Base-by-base conservation (phyloP, 2,888 invertebrate genomes). In the Mechanitis mazaeus region DNA sequence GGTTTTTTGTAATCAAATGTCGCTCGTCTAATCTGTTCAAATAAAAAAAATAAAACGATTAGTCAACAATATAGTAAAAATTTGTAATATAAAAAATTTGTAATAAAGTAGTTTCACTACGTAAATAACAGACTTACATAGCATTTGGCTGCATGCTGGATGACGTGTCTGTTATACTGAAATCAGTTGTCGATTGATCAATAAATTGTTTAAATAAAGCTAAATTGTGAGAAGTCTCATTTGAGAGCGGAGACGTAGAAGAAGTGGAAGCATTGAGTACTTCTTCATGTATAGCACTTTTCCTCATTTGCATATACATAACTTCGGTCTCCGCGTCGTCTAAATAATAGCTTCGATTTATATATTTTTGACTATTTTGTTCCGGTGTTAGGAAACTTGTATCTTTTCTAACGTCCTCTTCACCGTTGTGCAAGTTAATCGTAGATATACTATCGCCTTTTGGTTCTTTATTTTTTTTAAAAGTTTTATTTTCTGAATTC, bases 311-410 rank as follows among this genome's bases (percentile, higher is more conserved):
- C 58, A 79, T 69, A 58, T 77, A 78, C 79, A 80, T 81, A 64
- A 86, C 76, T 72, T 85, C 84, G 0, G 87, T 83, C 56, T 79
- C 81, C 2, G 84, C 72, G 11, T 87, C 81, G 59, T 87, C 86
- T 65, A 86, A 74, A 65, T 81, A 84, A 64, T 79, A 84, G 69
- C 78, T 84, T 56, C 76, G 76, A 60, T 83, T 78, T n/a, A 76
- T 72, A 56, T 76, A 82, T 64, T 84, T 83, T 61, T 75, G 74
- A 54, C 47, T 71, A 59, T 77, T 72, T 54, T 63, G 73, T 0
- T 75, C 74, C 5, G 72, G 69, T 9, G 71, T 65, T 45, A 68
- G 59, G 6, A 64, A 56, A 2, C 71, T 62, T 3, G 65, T 54
- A 1, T 76, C 75, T 6, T 59, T 64, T 9, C 76, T 77, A 3